Conservation (phyloP, 2,888 invertebrate genomes). For the Oegoconia quadripuncta region DNA sequence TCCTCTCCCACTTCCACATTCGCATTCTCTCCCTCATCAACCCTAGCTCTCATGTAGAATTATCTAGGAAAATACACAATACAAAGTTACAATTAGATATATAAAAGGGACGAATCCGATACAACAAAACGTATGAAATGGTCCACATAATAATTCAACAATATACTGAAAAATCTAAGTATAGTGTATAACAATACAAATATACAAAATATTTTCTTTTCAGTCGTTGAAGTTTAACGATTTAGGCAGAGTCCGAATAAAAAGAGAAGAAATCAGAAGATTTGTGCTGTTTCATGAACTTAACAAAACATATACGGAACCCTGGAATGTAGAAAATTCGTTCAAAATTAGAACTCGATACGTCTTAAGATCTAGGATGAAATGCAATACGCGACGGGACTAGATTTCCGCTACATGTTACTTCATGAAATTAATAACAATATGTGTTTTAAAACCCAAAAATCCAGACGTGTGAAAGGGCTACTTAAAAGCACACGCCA, state of each 20-base stretch:
- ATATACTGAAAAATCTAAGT: conserved; percentile 31
- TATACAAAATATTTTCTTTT: conserved; percentile 60
- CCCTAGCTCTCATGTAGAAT: conserved; percentile 25
- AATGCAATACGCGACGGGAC: conserved; percentile 73
- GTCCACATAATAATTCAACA: conserved; percentile 38
- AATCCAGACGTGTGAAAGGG: not conserved
- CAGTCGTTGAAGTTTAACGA: conserved; percentile 51
- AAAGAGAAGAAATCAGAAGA: conserved; percentile 16
- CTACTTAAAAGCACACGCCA: not conserved
- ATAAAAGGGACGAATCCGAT: conserved; percentile 35
- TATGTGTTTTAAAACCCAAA: too few species aligned
- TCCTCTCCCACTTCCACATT: too few species aligned
- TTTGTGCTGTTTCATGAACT: conserved; percentile 57
- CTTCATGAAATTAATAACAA: conserved; percentile 47
- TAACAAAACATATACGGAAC: conserved; percentile 46
- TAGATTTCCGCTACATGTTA: conserved; percentile 61
- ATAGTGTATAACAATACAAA: conserved; percentile 47
- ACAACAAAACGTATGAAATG: conserved; percentile 20
- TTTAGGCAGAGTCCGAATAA: conserved; percentile 42
- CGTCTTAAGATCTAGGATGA: conserved; percentile 61
- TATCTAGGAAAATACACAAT: conserved; percentile 25
- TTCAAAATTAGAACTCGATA: conserved; percentile 51
- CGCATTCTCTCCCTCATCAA: too few species aligned
- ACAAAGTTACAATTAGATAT: conserved; percentile 1
- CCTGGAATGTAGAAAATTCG: conserved; percentile 74